phyloP scores from a whole-genome alignment of 2,113 vertebrate species.

The Mesoclemmys tuberculata region DNA sequence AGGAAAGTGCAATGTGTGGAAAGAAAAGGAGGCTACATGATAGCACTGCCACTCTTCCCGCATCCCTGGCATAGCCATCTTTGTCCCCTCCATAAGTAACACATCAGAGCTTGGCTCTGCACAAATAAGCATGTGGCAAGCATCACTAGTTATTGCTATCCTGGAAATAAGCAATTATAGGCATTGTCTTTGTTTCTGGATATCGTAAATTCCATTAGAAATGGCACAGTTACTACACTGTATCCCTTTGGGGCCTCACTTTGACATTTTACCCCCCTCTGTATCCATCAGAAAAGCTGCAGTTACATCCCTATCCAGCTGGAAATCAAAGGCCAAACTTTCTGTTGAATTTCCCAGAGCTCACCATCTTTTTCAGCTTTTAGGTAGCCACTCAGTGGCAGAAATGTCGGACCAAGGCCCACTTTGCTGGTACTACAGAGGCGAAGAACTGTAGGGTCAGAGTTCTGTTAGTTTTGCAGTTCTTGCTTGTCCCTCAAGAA shows the following conservation, averaged over 20 bases:
- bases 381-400: neutral
- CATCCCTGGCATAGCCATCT: neutral
- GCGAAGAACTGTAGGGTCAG: neutral
- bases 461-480: neutral
- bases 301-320: neutral
- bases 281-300: neutral
- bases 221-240: neutral
- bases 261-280: neutral
- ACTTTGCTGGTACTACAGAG: neutral
- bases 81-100: neutral
- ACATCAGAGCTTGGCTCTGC: neutral
- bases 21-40: neutral
- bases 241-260: neutral
- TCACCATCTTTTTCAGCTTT: neutral
- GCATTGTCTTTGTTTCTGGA: neutral
- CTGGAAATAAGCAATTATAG: neutral
- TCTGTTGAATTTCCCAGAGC: neutral
- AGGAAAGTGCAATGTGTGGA: neutral
- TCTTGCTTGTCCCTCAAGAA: neutral
- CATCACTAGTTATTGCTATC: neutral
- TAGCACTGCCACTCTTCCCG: neutral
- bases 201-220: neutral
- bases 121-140: neutral
- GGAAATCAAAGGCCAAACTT: neutral
- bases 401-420: neutral